These are phyloP conservation scores for Styela plicata DNA, from an alignment of 23 tunicate species.

Conservation along the genomic window DNA sequence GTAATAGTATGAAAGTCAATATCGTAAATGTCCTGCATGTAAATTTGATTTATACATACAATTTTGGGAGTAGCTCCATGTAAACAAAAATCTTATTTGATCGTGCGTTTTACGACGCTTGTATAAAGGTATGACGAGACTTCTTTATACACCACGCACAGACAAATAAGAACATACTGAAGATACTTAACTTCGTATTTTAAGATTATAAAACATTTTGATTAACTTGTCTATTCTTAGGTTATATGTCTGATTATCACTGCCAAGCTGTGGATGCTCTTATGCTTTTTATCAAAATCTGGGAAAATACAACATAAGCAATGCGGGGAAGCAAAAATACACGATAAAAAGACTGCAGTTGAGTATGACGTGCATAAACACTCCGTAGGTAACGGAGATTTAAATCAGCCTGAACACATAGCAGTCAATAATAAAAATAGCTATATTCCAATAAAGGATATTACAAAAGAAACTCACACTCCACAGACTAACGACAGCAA, in stretches of 20 bases:
- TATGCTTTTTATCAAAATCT: not conserved
- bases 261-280: conserved; percentile 20
- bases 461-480: not conserved
- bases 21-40: not conserved
- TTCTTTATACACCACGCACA: too few relatives aligned
- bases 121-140: not conserved
- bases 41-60: not conserved
- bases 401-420: not conserved
- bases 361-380: not conserved
- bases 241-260: conserved; percentile 15
- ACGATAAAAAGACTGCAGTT: not conserved
- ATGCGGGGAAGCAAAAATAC: not conserved
- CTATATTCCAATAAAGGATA: not conserved
- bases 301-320: not conserved
- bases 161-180: too few relatives aligned
- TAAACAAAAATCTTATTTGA: not conserved
- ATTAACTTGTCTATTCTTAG: not conserved
- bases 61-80: too few relatives aligned
- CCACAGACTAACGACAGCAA: not conserved
- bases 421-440: not conserved
- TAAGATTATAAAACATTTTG: too few relatives aligned
- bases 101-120: not conserved
- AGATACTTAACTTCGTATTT: too few relatives aligned
- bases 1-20: not conserved
- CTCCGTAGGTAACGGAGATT: not conserved